Evolutionary conservation across 2,797 vertebrate genomes (phyloP).

Genomic region (Pseudocheirus occidentalis): DNA sequence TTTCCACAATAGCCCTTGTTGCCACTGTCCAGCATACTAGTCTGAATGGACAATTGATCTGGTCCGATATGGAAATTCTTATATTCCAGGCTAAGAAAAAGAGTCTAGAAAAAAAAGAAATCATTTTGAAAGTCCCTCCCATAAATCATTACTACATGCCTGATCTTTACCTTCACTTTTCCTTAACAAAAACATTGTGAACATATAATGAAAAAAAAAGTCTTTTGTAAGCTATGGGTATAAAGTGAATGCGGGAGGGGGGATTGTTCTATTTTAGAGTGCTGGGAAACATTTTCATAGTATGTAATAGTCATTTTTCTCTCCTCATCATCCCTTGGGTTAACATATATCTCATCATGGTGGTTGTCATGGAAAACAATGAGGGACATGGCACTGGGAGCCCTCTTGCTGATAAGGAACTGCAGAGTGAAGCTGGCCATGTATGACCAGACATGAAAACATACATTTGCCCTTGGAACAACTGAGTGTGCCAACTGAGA

Average conservation of each 20-base stretch:
- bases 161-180: neutral
- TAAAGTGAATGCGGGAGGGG: neutral
- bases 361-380: neutral
- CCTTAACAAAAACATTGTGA: neutral
- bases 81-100: neutral
- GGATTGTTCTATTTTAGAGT: neutral
- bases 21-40: neutral
- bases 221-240: neutral
- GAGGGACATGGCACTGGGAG: neutral
- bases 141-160: neutral
- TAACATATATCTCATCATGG: neutral
- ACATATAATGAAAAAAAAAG: neutral
- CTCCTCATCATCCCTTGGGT: neutral
- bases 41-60: neutral
- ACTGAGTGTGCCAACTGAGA: neutral
- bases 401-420: neutral
- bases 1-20: neutral
- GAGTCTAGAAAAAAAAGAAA: neutral
- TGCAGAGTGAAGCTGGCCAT: neutral
- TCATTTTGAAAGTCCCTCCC: neutral
- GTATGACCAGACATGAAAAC: neutral
- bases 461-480: neutral
- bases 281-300: neutral
- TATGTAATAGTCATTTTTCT: neutral
- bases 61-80: neutral